Percentiles rank a stretch among this genome's conserved stretches.
phyloP scores from a whole-genome alignment of 2,797 vertebrate species.

The Lepus oiostolus region DNA sequence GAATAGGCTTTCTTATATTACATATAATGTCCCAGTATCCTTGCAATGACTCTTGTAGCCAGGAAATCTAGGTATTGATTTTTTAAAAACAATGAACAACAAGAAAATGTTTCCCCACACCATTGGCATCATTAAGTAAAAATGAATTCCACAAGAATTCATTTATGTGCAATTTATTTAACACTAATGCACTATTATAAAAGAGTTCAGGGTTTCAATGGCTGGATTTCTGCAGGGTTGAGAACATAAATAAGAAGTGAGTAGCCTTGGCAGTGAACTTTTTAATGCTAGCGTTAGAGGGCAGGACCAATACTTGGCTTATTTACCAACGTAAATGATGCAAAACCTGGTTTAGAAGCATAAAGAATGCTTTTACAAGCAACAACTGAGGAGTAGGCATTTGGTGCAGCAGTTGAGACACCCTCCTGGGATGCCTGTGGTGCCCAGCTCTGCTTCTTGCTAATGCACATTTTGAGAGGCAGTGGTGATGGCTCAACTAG shows the following conservation, averaged over 20 bases:
- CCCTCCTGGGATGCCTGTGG: too few relatives aligned
- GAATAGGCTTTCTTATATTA: not conserved
- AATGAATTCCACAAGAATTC: constrained; percentile 22
- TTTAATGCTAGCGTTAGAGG: constrained; percentile 18
- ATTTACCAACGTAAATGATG: not conserved
- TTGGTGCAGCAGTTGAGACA: too few relatives aligned
- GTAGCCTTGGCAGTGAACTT: not conserved
- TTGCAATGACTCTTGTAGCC: not conserved
- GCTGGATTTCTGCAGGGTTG: not conserved
- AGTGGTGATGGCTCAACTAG: too few relatives aligned
- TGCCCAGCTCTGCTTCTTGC: too few relatives aligned
- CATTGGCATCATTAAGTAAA: constrained; percentile 62
- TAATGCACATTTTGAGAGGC: too few relatives aligned
- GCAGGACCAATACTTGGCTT: not conserved
- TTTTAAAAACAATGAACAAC: constrained; percentile 45
- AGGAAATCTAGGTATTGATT: constrained; percentile 47
- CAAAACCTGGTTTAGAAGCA: constrained; percentile 9
- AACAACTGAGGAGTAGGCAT: not conserved
- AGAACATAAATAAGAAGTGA: constrained; percentile 35
- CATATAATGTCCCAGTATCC: not conserved
- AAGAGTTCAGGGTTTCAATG: constrained; percentile 24
- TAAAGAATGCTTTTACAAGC: constrained; percentile 4
- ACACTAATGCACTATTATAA: not conserved
- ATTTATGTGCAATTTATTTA: constrained; percentile 6
- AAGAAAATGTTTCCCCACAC: constrained; percentile 6